These are phyloP conservation scores for Catocala fraxini DNA, from an alignment of 2,888 invertebrate species.

Conservation along the genomic window DNA sequence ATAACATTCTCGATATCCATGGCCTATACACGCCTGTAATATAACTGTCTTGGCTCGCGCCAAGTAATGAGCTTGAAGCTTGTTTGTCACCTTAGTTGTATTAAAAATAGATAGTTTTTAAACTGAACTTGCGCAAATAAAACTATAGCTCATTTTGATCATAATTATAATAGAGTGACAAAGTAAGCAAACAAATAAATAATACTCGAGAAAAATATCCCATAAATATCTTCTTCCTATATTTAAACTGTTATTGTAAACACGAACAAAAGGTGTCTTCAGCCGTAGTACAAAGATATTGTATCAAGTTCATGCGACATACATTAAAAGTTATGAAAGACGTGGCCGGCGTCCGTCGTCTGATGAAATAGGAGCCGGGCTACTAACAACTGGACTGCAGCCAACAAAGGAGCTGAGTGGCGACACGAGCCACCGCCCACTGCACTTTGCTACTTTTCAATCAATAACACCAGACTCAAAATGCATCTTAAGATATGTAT, in stretches of 20 bases:
- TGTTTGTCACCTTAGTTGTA: too few relatives aligned
- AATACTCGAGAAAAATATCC: neutral
- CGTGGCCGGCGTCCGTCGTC: conserved; percentile 27
- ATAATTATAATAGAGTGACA: too few relatives aligned
- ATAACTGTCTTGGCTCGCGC: too few relatives aligned
- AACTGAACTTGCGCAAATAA: too few relatives aligned
- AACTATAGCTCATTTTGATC: too few relatives aligned
- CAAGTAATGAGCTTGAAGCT: too few relatives aligned
- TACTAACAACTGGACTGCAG: conserved; percentile 59
- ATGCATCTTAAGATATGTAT: too few relatives aligned
- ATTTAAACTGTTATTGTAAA: conserved; percentile 18
- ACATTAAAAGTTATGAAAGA: conserved; percentile 53
- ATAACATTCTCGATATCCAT: too few relatives aligned
- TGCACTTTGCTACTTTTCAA: conserved; percentile 33
- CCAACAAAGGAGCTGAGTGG: conserved; percentile 55
- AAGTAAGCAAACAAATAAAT: too few relatives aligned
- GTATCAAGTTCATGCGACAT: conserved; percentile 49
- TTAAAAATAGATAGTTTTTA: too few relatives aligned
- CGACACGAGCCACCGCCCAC: conserved; percentile 35
- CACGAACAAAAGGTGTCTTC: conserved; percentile 25
- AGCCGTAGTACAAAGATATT: conserved; percentile 34
- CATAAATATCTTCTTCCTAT: too few relatives aligned
- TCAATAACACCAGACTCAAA: conserved; percentile 10
- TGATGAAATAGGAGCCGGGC: conserved; percentile 54
- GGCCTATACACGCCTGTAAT: too few relatives aligned